Evolutionary conservation across 2,888 invertebrate genomes (phyloP).

Genomic region (Sarcophaga caerulescens): DNA sequence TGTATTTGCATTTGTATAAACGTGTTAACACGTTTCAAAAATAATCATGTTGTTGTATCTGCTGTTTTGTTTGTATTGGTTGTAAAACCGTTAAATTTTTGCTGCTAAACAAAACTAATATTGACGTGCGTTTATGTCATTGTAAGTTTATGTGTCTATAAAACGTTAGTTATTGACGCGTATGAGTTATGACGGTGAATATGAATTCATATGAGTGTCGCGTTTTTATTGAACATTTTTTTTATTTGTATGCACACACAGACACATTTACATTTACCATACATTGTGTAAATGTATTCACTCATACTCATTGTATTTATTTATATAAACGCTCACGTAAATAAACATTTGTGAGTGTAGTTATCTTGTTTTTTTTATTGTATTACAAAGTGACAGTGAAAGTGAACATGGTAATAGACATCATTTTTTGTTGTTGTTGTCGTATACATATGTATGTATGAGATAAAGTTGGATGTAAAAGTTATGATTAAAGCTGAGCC

Average conservation of each 20-base stretch:
- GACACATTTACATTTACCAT: too few relatives aligned
- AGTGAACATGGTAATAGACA: too few relatives aligned
- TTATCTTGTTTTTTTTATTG: too few relatives aligned
- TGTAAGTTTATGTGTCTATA: background rate
- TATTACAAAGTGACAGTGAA: too few relatives aligned
- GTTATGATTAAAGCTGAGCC: too few relatives aligned
- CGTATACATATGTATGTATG: too few relatives aligned
- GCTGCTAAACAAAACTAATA: conserved; percentile 3
- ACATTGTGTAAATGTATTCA: too few relatives aligned
- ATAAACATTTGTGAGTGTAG: too few relatives aligned
- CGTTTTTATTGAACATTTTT: background rate
- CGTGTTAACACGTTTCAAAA: conserved; percentile 50
- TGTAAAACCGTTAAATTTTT: background rate
- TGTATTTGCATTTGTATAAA: background rate
- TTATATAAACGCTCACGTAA: background rate
- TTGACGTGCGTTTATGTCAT: background rate
- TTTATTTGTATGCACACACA: background rate
- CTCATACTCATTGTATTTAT: background rate
- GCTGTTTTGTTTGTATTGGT: background rate
- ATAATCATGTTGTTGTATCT: conserved; percentile 37
- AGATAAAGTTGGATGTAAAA: too few relatives aligned
- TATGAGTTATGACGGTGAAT: background rate
- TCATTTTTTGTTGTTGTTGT: too few relatives aligned
- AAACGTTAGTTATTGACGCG: background rate
- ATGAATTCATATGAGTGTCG: background rate